Evolutionary conservation across 2,113 vertebrate species (phyloP).

Genomic region (Pollachius pollachius): DNA sequence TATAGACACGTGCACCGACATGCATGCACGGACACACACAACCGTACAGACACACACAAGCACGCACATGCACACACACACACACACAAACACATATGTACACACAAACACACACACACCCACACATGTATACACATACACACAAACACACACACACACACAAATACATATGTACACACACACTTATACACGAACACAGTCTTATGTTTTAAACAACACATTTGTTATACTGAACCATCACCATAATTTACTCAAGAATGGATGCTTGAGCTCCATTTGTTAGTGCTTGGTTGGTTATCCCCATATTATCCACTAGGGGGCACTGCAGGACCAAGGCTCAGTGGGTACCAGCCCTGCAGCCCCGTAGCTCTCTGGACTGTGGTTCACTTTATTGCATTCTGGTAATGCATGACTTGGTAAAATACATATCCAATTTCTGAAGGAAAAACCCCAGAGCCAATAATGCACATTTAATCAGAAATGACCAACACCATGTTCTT

Average conservation of each 20-base stretch:
- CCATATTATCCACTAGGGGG: conserved; percentile 39
- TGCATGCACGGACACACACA: neutral
- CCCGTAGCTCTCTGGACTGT: neutral
- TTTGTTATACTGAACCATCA: neutral
- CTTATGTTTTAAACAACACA: neutral
- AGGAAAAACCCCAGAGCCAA: too few relatives aligned
- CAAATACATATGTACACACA: neutral
- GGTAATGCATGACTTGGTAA: neutral
- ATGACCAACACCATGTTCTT: too few relatives aligned
- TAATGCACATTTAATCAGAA: too few relatives aligned
- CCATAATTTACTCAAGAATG: neutral
- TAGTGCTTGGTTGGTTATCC: too few relatives aligned
- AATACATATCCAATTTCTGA: too few relatives aligned
- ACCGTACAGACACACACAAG: neutral
- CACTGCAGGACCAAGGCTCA: conserved; percentile 22
- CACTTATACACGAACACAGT: neutral
- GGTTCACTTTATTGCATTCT: neutral
- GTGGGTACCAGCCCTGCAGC: too few relatives aligned
- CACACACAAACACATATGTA: neutral
- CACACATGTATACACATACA: neutral
- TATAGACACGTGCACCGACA: neutral
- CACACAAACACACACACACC: neutral
- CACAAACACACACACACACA: conserved; percentile 2
- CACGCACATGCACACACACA: too few relatives aligned
- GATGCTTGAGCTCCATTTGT: too few relatives aligned